Evolutionary conservation across 2,797 vertebrate species (phyloP), one percentile per base, ranked within the genome.

Genomic region (Notoglanidium macrostoma): DNA sequence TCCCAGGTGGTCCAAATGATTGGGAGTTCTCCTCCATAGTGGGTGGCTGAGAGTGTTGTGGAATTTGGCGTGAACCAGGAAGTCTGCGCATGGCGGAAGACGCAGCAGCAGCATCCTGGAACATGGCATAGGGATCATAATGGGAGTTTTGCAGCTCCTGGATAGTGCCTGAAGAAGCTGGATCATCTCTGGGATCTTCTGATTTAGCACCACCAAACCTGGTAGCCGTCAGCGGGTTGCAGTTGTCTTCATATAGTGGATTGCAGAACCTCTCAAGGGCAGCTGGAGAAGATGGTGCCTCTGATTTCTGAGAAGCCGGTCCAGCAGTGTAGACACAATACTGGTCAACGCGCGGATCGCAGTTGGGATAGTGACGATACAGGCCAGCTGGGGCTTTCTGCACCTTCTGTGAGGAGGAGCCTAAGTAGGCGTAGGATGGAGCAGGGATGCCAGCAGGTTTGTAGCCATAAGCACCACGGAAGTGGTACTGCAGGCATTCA

Each of bases 401-500:
- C 72, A 91, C 90, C 83, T 92, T 81, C 87, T 93, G 92, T 32
- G 94, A 49, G 81, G 90, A 94, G 49, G 95, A 96, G 89, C 95
- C 95, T 0, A 96, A 94, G 90, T 96, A 94, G 32, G 94, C 93
- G 1, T 96, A 95, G 26, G 96, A 96, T 1, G 96, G 96, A 21
- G 90, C 84, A 0, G 92, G 35, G 14, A 92, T 94, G 0, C 92
- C 90, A 0, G 95, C 89, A 0, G 95, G 91, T 1, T 70, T 65
- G 87, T 96, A 84, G 44, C 96, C 96, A 3, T 93, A 91, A 63
- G 96, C 95, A 0, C 95, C 96, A 73, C 92, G 95, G 83, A 96
- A 90, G 87, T 96, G 96, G 89, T 96, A 96, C 93, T 96, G 96
- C 70, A 96, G 90, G 89, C 96, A 96, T 91, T 96, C 96, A 0